phyloP scores from a whole-genome alignment of 2,113 vertebrate genomes.

The Oceanodroma tethys region DNA sequence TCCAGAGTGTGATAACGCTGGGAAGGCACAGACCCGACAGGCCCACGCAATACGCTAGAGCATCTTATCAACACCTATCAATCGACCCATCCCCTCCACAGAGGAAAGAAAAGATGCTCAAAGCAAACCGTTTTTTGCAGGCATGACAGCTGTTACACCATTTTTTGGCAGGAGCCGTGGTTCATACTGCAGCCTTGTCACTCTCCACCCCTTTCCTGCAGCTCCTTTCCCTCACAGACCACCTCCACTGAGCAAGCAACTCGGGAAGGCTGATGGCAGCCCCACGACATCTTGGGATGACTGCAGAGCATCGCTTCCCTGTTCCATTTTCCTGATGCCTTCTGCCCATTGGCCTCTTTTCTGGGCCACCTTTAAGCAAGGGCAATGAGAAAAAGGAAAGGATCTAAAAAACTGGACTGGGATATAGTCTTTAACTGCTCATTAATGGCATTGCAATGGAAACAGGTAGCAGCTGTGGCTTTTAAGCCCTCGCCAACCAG shows the following conservation, averaged over 20 bases:
- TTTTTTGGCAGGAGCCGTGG: not conserved
- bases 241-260: not conserved
- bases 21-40: not conserved
- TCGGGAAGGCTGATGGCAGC: not conserved
- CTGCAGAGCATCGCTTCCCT: not conserved
- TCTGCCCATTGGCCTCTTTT: not conserved
- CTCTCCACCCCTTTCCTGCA: not conserved
- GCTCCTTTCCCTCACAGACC: not conserved
- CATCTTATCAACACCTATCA: fast-evolving
- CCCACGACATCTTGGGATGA: not conserved
- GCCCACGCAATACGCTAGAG: not conserved
- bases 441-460: not conserved
- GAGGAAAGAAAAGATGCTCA: not conserved
- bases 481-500: not conserved
- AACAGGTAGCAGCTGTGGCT: not conserved
- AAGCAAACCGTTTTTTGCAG: not conserved
- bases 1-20: not conserved
- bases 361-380: not conserved
- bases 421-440: not conserved
- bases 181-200: not conserved
- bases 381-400: not conserved
- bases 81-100: not conserved
- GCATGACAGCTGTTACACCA: not conserved
- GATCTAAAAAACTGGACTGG: not conserved
- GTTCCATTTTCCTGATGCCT: not conserved